A percentile compares a stretch with the other conserved stretches of the same genome.
Conservation (phyloP, 2,113 vertebrate genomes). For the Chionis minor region DNA sequence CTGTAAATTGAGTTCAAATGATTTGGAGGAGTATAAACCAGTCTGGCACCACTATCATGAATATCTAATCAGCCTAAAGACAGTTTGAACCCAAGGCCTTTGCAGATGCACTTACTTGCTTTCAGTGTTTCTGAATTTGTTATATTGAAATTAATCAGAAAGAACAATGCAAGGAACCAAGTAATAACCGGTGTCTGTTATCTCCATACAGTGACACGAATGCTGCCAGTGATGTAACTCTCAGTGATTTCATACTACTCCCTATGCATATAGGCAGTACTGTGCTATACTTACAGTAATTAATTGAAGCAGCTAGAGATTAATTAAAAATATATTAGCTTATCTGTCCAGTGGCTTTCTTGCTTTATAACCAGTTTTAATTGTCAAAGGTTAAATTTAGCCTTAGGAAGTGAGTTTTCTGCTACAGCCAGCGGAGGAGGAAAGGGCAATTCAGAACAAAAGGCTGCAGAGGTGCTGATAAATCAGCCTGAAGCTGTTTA, state of each 20-base stretch:
- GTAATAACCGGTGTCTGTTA: not conserved
- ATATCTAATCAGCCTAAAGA: slow-evolving; percentile 8
- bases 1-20: slow-evolving; percentile 41
- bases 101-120: not conserved
- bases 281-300: not conserved
- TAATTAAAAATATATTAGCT: not conserved
- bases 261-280: not conserved
- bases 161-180: not conserved
- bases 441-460: not conserved
- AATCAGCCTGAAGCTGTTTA: slow-evolving; percentile 15
- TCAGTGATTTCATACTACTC: not conserved
- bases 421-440: not conserved
- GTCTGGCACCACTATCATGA: not conserved
- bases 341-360: not conserved
- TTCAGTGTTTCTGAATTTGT: not conserved
- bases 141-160: not conserved
- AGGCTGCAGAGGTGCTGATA: not conserved
- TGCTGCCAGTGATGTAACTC: not conserved
- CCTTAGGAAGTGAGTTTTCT: not conserved
- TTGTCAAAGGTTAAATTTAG: slow-evolving; percentile 5
- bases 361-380: not conserved
- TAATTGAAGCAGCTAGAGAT: not conserved
- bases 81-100: not conserved
- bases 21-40: slow-evolving; percentile 7
- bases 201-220: not conserved